phyloP scores from a whole-genome alignment of 2,113 vertebrate species.

The Amphiprion ocellaris region DNA sequence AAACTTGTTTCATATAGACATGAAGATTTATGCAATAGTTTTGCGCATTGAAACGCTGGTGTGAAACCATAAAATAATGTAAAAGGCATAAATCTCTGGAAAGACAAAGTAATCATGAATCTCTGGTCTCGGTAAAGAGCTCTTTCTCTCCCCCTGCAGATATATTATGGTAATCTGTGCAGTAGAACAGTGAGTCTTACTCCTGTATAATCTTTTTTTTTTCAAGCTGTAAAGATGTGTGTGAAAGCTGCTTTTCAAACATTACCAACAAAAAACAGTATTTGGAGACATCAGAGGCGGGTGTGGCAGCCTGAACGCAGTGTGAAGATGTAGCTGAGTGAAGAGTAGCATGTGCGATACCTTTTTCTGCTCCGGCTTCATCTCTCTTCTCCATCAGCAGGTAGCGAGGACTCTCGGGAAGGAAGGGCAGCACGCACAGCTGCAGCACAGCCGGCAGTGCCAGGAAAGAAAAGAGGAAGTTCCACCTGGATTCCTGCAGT shows the following conservation, averaged over 20 bases:
- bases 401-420: conserved; percentile 94
- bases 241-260: background rate
- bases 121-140: background rate
- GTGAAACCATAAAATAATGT: background rate
- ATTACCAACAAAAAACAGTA: background rate
- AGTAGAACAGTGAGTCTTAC: background rate
- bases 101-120: background rate
- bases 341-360: conserved; percentile 74
- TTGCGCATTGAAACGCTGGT: too few relatives aligned
- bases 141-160: conserved; percentile 1
- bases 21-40: too few relatives aligned
- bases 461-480: conserved; percentile 89
- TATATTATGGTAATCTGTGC: background rate
- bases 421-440: conserved; percentile 89
- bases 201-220: background rate
- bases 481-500: conserved; percentile 90
- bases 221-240: background rate
- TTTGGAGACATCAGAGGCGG: background rate
- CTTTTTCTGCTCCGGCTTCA: conserved; percentile 87
- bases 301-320: background rate
- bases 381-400: conserved; percentile 92
- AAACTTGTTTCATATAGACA: too few relatives aligned
- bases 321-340: background rate
- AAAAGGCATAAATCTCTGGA: conserved; percentile 14
- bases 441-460: conserved; percentile 88